Evolutionary conservation across 35 echinoderm and acorn worm species (phyloP).

Genomic region (Lytechinus pictus): DNA sequence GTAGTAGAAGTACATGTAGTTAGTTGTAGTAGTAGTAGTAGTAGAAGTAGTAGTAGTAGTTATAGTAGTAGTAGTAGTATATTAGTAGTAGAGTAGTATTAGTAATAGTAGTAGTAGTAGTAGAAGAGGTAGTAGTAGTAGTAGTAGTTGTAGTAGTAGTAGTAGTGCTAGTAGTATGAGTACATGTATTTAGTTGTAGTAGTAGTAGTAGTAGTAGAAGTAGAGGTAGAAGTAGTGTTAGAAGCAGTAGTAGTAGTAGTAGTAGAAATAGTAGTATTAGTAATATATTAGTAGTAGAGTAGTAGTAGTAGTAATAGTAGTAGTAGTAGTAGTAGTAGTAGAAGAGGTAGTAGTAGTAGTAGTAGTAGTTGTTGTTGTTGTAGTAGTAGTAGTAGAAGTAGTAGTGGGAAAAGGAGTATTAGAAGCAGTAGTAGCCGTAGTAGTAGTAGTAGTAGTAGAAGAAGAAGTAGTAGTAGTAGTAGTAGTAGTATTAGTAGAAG

Average conservation of each 20-base stretch:
- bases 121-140: slow-evolving; percentile 27
- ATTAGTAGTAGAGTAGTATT: too few species aligned
- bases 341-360: not conserved
- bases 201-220: too few species aligned
- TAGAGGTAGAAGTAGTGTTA: too few species aligned
- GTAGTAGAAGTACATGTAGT: not conserved
- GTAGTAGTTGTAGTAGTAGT: slow-evolving; percentile 3
- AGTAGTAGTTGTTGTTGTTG: not conserved
- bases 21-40: slow-evolving; percentile 10
- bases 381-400: not conserved
- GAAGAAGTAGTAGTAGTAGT: not conserved
- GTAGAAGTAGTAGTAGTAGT: slow-evolving; percentile 1
- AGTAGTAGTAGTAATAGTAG: slow-evolving; percentile 8
- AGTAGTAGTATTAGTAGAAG: too few species aligned
- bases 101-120: slow-evolving; percentile 13
- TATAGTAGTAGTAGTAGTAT: too few species aligned
- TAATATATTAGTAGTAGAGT: too few species aligned
- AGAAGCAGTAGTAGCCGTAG: too few species aligned
- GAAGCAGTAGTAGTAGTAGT: too few species aligned
- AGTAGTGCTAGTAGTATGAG: too few species aligned
- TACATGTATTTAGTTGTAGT: too few species aligned
- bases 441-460: not conserved
- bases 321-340: slow-evolving; percentile 19
- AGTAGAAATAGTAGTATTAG: too few species aligned
- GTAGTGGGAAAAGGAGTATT: too few species aligned